Conservation (phyloP, 1,140 invertebrate genomes). For the Achatina immaculata region DNA sequence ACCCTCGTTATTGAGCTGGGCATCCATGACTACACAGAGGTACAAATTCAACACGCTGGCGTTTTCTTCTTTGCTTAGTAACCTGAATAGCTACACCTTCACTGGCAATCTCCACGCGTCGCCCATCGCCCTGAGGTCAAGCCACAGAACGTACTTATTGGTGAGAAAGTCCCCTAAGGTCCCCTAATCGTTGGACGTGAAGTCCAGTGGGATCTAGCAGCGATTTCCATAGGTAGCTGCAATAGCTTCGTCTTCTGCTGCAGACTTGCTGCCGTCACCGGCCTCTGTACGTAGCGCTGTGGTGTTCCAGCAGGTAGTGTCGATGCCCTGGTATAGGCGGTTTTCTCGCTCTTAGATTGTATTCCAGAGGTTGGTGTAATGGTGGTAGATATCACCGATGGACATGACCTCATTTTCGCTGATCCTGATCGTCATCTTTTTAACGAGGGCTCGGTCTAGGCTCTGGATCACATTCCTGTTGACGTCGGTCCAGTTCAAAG, state of each 20-base stretch:
- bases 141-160: too few relatives aligned
- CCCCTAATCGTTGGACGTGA: not conserved
- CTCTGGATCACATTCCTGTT: not conserved
- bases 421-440: not conserved
- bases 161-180: too few relatives aligned
- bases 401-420: not conserved
- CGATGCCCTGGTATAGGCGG: too few relatives aligned
- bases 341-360: too few relatives aligned
- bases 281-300: not conserved
- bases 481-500: not conserved
- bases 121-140: too few relatives aligned
- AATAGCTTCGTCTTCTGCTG: not conserved
- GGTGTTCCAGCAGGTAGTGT: too few relatives aligned
- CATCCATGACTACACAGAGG: too few relatives aligned
- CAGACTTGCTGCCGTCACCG: not conserved
- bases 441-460: not conserved
- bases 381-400: not conserved
- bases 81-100: too few relatives aligned
- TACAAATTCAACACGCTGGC: too few relatives aligned
- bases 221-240: not conserved
- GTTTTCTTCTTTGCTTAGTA: too few relatives aligned
- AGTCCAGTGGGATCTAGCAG: not conserved
- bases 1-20: too few relatives aligned
- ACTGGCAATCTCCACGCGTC: too few relatives aligned
- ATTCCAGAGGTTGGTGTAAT: not conserved